A percentile compares a stretch with the other conserved stretches of the same genome.
Conservation (phyloP, 2,113 vertebrate species). For the Pygoscelis adeliae region DNA sequence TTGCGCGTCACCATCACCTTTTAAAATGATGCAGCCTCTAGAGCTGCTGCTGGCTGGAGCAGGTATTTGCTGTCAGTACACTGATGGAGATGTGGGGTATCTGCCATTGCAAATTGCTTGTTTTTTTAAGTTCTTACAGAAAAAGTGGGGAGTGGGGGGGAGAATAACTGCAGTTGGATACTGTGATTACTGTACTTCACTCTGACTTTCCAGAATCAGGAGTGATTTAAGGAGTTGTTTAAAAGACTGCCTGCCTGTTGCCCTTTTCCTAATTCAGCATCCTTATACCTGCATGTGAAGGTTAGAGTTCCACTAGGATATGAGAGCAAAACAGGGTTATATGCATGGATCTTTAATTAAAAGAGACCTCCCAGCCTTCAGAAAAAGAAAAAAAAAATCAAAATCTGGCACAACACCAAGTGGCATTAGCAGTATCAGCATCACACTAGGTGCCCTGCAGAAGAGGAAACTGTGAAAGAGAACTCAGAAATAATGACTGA, state of each 20-base stretch:
- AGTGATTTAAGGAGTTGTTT: not conserved
- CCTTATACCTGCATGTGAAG: not conserved
- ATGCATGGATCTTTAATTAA: conserved; percentile 28
- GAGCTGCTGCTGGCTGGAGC: not conserved
- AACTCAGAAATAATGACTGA: conserved; percentile 36
- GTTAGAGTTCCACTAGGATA: not conserved
- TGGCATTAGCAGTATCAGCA: not conserved
- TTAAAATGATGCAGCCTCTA: not conserved
- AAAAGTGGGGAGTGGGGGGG: not conserved
- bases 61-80: not conserved
- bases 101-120: not conserved
- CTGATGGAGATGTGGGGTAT: not conserved
- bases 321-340: not conserved
- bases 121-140: not conserved
- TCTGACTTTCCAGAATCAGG: not conserved
- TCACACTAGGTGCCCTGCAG: not conserved
- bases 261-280: not conserved
- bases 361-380: conserved; percentile 12
- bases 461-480: not conserved
- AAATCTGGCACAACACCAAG: conserved; percentile 8
- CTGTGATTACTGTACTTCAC: not conserved
- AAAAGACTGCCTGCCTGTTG: not conserved
- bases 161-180: not conserved
- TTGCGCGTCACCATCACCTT: not conserved
- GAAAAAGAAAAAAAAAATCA: not conserved